Base-by-base conservation (phyloP, 1,140 invertebrate genomes). In the Drosophila kikkawai region DNA sequence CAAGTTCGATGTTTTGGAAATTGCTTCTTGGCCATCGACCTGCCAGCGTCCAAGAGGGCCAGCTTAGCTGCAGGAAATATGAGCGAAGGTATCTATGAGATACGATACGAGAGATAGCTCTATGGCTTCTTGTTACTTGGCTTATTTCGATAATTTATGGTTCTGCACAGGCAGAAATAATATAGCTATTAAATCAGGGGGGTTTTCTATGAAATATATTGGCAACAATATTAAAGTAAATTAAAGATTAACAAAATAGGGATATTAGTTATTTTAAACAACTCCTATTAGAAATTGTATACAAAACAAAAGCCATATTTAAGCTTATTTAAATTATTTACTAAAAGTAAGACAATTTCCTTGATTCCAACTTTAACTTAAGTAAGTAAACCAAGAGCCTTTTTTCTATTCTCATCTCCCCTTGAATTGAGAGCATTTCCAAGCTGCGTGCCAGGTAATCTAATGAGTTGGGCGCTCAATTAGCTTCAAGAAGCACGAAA, bases 71-170 rank as follows among this genome's bases (percentile, higher is more conserved):
- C 50, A 73, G 26, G 50, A 88, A 82, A 90, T 90, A 90, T 90
- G 82, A 85, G 85, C 65, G 58, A 81, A 84, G 67, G 84, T 90
- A 87, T 84, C 84, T 83, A 64, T 77, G 60, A 80, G 83, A 80
- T 78, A 78, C 58, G 67, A 59, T 59, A 19, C 36, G 34, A 32
- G 13, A 73, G 67, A 73, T 70, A 61, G 42, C 26, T 55, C 0
- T 19, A 11, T 29, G 41, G 45, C 42, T 45, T 59, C 37, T 19
- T 32, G 51, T 41, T 41, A 37, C 45, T 55, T 61, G 79, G 85
- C 81, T 90, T 85, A 90, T 58, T 53, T 64, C 39, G 70, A 74
- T 82, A 76, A 90, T 90, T 90, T 90, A 90, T 85, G 67, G 75
- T 22, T 47, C 13, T 12, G 34, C 63, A 68, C 63, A 5, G 36